Percentiles rank a stretch among this genome's conserved stretches.
Evolutionary conservation across 1,140 invertebrate genomes (phyloP).

Genomic region (Plodia interpunctella): DNA sequence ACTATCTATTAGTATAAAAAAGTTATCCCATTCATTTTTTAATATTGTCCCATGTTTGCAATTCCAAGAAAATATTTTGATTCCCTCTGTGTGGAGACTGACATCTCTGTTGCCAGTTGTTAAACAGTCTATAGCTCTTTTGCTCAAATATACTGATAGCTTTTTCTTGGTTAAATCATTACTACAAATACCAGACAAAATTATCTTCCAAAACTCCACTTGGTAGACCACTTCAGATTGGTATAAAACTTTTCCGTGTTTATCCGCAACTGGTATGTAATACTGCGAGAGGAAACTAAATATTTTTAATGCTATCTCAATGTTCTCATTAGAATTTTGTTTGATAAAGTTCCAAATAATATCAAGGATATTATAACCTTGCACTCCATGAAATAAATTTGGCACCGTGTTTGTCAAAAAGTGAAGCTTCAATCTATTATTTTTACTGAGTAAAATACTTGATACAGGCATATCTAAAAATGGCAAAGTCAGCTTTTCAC

Average conservation of each 20-base stretch:
- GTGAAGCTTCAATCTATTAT: constrained; percentile 46
- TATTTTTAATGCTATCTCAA: constrained; percentile 38
- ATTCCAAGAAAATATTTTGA: constrained; percentile 41
- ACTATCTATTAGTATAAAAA: constrained; percentile 58
- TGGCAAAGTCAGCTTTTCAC: constrained; percentile 36
- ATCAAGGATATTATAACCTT: constrained; percentile 52
- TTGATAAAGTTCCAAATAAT: constrained; percentile 51
- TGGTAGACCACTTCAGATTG: constrained; percentile 40
- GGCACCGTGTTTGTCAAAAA: constrained; percentile 53
- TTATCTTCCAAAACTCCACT: constrained; percentile 50
- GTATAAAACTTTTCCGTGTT: constrained; percentile 19
- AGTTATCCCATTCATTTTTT: constrained; percentile 53
- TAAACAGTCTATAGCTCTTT: constrained; percentile 54
- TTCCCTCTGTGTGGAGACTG: constrained; percentile 23
- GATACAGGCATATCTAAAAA: constrained; percentile 51
- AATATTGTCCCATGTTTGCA: constrained; percentile 25
- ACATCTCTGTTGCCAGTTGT: constrained; percentile 38
- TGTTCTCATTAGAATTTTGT: constrained; percentile 21
- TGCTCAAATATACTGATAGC: constrained; percentile 52
- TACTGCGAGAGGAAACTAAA: constrained; percentile 55
- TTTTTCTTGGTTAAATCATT: constrained; percentile 35
- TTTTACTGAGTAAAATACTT: constrained; percentile 32
- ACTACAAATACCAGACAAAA: constrained; percentile 42
- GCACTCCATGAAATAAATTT: constrained; percentile 37
- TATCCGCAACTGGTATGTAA: constrained; percentile 42